These are phyloP conservation scores for Willowsia nigromaculata DNA, from an alignment of 2,888 invertebrate genomes.

Conservation along the genomic window DNA sequence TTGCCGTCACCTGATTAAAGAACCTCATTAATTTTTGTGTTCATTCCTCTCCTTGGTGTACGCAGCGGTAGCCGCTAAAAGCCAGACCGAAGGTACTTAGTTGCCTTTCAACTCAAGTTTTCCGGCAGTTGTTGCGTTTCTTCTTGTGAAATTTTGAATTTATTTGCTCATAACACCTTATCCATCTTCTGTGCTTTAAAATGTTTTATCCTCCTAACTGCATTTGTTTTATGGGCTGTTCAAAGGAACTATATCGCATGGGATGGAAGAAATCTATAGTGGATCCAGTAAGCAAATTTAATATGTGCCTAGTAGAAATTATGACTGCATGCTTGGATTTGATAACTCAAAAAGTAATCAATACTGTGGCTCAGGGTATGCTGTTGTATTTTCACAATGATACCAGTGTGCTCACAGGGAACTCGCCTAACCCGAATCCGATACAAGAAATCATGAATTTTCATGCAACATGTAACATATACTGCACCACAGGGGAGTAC, in stretches of 20 bases:
- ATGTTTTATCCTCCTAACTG: background rate
- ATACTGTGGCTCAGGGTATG: background rate
- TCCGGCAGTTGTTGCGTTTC: background rate
- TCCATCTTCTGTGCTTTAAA: background rate
- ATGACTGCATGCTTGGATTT: background rate
- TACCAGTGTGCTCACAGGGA: background rate
- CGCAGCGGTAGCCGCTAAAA: background rate
- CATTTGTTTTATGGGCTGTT: background rate
- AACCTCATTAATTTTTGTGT: slow-evolving; percentile 40
- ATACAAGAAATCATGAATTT: background rate
- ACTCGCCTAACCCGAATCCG: background rate
- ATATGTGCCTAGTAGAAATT: background rate
- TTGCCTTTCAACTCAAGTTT: too few relatives aligned
- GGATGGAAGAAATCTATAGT: background rate
- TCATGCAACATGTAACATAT: slow-evolving; percentile 7
- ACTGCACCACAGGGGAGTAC: slow-evolving; percentile 34
- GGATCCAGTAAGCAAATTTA: background rate
- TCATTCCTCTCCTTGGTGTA: background rate
- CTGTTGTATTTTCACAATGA: background rate
- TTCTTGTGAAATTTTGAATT: background rate
- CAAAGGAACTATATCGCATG: background rate
- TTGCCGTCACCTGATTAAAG: slow-evolving; percentile 42
- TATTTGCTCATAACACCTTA: background rate
- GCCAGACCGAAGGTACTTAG: background rate
- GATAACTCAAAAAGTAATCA: background rate